phyloP scores from a whole-genome alignment of 1,140 invertebrate genomes.

The Euura lappo region DNA sequence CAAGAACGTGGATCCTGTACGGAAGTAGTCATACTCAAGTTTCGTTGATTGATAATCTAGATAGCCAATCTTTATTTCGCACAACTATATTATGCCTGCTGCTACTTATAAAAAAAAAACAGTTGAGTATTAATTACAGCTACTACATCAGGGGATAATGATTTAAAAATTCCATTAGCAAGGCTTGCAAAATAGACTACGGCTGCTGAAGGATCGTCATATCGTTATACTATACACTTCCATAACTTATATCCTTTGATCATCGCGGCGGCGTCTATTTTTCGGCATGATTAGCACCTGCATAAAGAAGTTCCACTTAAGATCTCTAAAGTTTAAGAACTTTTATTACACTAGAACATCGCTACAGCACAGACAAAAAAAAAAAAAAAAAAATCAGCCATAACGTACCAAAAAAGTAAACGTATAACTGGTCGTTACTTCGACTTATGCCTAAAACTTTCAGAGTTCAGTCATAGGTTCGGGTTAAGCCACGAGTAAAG shows the following conservation, averaged over 20 bases:
- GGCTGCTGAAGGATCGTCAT: not conserved
- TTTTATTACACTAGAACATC: not conserved
- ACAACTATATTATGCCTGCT: too few species aligned
- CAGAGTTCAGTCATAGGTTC: not conserved
- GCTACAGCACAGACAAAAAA: not conserved
- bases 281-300: conserved; percentile 1
- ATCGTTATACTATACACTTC: not conserved
- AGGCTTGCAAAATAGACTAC: not conserved
- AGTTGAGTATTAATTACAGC: too few species aligned
- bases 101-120: too few species aligned
- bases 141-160: too few species aligned
- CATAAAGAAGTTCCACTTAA: conserved; percentile 5
- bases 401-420: too few species aligned
- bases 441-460: not conserved
- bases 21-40: not conserved
- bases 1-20: not conserved
- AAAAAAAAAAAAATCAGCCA: not conserved
- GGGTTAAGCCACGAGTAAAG: not conserved
- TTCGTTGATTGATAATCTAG: not conserved
- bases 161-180: not conserved
- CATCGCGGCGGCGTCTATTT: not conserved
- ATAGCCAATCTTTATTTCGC: not conserved
- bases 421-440: not conserved
- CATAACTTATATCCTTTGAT: not conserved
- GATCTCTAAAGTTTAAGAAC: not conserved